phyloP scores from a whole-genome alignment of 1,140 invertebrate species.

The Drosophila paulistorum region DNA sequence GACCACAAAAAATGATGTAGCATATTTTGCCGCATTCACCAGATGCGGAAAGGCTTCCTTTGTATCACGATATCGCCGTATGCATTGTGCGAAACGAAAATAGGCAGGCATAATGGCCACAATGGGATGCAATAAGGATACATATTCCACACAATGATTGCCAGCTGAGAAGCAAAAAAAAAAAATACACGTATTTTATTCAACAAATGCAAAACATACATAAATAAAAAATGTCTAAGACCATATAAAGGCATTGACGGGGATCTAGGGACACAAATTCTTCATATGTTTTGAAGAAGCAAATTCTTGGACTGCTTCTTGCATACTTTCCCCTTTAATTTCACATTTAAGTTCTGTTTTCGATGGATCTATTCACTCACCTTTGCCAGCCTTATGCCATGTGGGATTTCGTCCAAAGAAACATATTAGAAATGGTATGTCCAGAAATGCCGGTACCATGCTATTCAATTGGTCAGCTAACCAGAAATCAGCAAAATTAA shows the following conservation, averaged over 20 bases:
- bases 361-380: slow-evolving; percentile 78
- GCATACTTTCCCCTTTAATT: no score
- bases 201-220: neutral
- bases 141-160: slow-evolving; percentile 86
- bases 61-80: slow-evolving; percentile 95
- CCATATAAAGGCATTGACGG: no score
- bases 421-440: slow-evolving; percentile 96
- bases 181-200: slow-evolving; percentile 8
- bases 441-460: slow-evolving; percentile 93
- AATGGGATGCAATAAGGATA: slow-evolving; percentile 88
- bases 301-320: no score
- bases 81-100: slow-evolving; percentile 98
- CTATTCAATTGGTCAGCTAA: slow-evolving; percentile 99
- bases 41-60: slow-evolving; percentile 96
- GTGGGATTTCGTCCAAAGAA: slow-evolving; percentile 90
- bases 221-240: slow-evolving; percentile 2
- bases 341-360: no score
- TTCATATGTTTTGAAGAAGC: no score
- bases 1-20: slow-evolving; percentile 82
- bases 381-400: slow-evolving; percentile 86
- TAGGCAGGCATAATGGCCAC: slow-evolving; percentile 97
- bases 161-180: slow-evolving; percentile 82
- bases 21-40: slow-evolving; percentile 91
- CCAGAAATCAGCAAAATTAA: slow-evolving; percentile 99
- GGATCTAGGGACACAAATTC: no score